Percentiles rank a stretch among this genome's conserved stretches.
These are phyloP conservation scores for Acestrorhynchus altus DNA, from an alignment of 2,797 vertebrate genomes.

Conservation along the genomic window DNA sequence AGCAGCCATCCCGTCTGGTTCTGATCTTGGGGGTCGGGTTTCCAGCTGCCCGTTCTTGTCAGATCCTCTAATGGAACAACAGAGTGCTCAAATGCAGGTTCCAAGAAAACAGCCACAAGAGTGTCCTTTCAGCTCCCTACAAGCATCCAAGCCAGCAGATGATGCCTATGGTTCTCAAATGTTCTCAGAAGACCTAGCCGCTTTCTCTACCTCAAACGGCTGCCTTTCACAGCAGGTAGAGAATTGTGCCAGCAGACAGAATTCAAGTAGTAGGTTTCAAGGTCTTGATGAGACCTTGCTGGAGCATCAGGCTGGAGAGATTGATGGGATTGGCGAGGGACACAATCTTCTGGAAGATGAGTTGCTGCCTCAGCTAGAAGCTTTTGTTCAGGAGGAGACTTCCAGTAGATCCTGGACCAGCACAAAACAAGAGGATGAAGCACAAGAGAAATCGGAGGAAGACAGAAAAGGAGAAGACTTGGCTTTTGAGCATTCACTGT, in stretches of 20 bases:
- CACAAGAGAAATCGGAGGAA: slow-evolving; percentile 51
- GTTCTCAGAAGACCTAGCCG: slow-evolving; percentile 87
- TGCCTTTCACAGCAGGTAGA: slow-evolving; percentile 82
- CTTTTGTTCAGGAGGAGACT: slow-evolving; percentile 86
- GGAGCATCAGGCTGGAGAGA: slow-evolving; percentile 83
- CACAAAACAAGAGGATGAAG: slow-evolving; percentile 60
- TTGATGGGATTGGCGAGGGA: slow-evolving; percentile 85
- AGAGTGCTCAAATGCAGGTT: slow-evolving; percentile 69
- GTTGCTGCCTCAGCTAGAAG: slow-evolving; percentile 91
- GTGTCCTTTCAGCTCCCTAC: slow-evolving; percentile 86
- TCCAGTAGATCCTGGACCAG: slow-evolving; percentile 74
- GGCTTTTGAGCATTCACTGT: slow-evolving; percentile 57
- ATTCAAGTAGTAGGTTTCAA: slow-evolving; percentile 83
- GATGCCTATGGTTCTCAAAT: slow-evolving; percentile 88
- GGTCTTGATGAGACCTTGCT: slow-evolving; percentile 87
- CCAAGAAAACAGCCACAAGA: slow-evolving; percentile 76
- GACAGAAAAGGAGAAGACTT: slow-evolving; percentile 29
- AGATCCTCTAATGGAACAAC: slow-evolving; percentile 79
- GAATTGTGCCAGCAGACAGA: slow-evolving; percentile 75
- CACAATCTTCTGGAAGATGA: slow-evolving; percentile 91
- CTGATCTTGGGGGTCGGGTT: slow-evolving; percentile 80
- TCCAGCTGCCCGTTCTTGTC: slow-evolving; percentile 86
- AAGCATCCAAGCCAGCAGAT: slow-evolving; percentile 84
- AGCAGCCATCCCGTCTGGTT: slow-evolving; percentile 75
- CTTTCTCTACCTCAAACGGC: slow-evolving; percentile 77